Percentiles rank a stretch among this genome's conserved stretches.
Evolutionary conservation across 2,888 invertebrate genomes (phyloP).

Genomic region (Aleiodes alternator): DNA sequence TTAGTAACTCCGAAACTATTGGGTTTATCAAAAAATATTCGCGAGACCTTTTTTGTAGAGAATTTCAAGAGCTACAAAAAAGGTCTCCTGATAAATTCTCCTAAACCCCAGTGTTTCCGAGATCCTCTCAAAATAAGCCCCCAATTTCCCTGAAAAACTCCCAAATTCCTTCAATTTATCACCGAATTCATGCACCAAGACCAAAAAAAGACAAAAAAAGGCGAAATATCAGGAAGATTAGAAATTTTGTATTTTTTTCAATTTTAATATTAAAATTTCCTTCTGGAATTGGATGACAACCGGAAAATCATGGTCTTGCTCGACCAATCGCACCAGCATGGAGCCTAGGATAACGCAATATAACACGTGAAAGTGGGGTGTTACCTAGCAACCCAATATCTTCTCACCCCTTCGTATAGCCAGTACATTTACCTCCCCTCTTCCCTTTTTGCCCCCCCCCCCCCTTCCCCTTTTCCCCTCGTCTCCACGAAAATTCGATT

Average conservation of each 20-base stretch:
- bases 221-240: not conserved
- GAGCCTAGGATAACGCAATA: slow-evolving; percentile 71
- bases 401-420: slow-evolving; percentile 60
- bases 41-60: too few relatives aligned
- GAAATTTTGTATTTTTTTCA: slow-evolving; percentile 21
- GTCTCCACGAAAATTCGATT: slow-evolving; percentile 14
- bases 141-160: too few relatives aligned
- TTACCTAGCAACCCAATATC: slow-evolving; percentile 73
- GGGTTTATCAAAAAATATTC: too few relatives aligned
- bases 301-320: slow-evolving; percentile 63
- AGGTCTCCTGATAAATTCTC: too few relatives aligned
- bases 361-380: slow-evolving; percentile 72
- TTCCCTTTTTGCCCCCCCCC: too few relatives aligned
- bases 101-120: too few relatives aligned
- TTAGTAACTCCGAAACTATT: too few relatives aligned
- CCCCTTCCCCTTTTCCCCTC: slow-evolving; percentile 17
- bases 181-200: too few relatives aligned
- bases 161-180: too few relatives aligned
- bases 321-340: slow-evolving; percentile 63
- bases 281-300: not conserved
- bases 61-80: too few relatives aligned
- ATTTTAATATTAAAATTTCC: not conserved
- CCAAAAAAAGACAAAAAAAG: too few relatives aligned
- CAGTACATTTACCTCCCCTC: slow-evolving; percentile 39
- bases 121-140: too few relatives aligned